Conservation (phyloP, 92 coral and sea anemone genomes). For the Metridium senile region DNA sequence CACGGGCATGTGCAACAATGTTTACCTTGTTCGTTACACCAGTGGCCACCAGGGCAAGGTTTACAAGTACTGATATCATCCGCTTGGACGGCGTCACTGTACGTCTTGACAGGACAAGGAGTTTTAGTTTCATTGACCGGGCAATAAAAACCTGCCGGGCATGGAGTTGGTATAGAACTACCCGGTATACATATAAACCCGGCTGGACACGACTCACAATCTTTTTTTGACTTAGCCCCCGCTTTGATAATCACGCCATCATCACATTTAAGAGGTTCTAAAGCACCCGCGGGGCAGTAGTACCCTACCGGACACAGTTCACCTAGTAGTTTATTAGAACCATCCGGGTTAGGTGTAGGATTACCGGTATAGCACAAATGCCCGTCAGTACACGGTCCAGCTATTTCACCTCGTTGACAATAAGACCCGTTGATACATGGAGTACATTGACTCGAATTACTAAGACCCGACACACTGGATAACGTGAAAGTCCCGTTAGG, state of each 20-base stretch:
- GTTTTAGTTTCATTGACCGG: conserved; percentile 78
- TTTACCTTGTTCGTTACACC: conserved; percentile 89
- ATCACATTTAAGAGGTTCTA: conserved; percentile 51
- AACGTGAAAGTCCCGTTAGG: conserved; percentile 91
- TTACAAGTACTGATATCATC: conserved; percentile 72
- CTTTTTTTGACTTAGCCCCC: conserved; percentile 77
- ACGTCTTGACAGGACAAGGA: conserved; percentile 82
- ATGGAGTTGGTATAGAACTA: conserved; percentile 79
- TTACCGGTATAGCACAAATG: conserved; percentile 79
- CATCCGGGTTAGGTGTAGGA: conserved; percentile 90
- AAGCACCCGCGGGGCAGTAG: conserved; percentile 88
- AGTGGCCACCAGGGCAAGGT: conserved; percentile 93
- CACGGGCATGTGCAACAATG: too few relatives aligned
- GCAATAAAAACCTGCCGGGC: conserved; percentile 87
- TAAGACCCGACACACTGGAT: conserved; percentile 56
- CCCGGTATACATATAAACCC: conserved; percentile 89
- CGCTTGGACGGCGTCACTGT: conserved; percentile 65
- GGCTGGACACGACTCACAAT: conserved; percentile 88
- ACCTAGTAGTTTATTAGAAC: conserved; percentile 64
- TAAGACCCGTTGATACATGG: conserved; percentile 82
- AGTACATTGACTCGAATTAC: conserved; percentile 61
- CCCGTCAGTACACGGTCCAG: conserved; percentile 81
- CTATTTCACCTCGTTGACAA: conserved; percentile 84
- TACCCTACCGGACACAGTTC: conserved; percentile 77
- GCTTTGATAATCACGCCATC: conserved; percentile 74